Conservation (phyloP, 2,797 vertebrate genomes). For the Galagoides demidoff region DNA sequence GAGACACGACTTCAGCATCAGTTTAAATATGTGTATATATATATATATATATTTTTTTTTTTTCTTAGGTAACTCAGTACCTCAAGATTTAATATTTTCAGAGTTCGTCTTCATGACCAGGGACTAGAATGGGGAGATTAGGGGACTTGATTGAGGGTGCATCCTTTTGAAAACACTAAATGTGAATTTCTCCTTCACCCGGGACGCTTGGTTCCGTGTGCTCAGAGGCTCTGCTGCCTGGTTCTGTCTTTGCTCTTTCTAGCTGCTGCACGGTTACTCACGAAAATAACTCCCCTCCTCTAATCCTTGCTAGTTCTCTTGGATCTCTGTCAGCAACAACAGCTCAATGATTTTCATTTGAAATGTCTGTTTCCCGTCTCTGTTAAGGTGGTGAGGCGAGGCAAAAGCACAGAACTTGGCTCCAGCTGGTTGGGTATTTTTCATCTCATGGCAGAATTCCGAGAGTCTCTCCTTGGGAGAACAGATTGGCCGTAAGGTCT, state of each 20-base stretch:
- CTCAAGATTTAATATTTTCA: not conserved
- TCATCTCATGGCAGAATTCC: slow-evolving; percentile 69
- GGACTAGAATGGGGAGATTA: not conserved
- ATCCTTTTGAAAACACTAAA: not conserved
- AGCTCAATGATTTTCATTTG: slow-evolving; percentile 50
- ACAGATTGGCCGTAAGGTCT: slow-evolving; percentile 38
- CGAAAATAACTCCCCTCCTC: slow-evolving; percentile 50
- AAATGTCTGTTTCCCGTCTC: slow-evolving; percentile 73
- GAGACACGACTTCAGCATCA: not conserved
- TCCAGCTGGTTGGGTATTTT: slow-evolving; percentile 57
- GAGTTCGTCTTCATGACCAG: not conserved
- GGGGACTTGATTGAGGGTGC: not conserved
- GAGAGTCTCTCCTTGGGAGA: slow-evolving; percentile 54
- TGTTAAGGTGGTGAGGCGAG: slow-evolving; percentile 53
- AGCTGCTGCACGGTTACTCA: not conserved
- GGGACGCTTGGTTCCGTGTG: not conserved
- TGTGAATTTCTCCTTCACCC: slow-evolving; percentile 25
- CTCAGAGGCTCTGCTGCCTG: not conserved
- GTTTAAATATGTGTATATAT: no score
- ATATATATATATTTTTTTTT: no score
- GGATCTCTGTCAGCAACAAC: slow-evolving; percentile 54
- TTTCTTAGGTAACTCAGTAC: not conserved
- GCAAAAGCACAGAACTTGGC: slow-evolving; percentile 52
- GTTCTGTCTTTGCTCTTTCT: not conserved
- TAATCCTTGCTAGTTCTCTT: slow-evolving; percentile 36